These are phyloP conservation scores for Hydrozoanthus gracilis DNA, from an alignment of 92 coral and sea anemone genomes.

Conservation along the genomic window DNA sequence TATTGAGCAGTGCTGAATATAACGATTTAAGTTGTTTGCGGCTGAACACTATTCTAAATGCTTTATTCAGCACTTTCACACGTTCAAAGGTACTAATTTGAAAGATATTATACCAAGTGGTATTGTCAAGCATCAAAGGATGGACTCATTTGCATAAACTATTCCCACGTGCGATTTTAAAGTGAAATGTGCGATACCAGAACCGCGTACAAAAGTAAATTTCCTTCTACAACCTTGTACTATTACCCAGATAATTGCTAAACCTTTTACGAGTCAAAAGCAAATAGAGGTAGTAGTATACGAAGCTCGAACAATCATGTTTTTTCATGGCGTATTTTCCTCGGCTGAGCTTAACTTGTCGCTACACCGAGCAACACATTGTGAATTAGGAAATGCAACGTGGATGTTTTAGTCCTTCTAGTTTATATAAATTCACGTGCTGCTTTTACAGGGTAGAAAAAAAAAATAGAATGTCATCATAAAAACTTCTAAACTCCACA, in stretches of 20 bases:
- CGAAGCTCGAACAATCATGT: no score
- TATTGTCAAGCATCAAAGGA: slow-evolving; percentile 54
- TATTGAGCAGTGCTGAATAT: slow-evolving; percentile 10
- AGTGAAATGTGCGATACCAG: slow-evolving; percentile 11
- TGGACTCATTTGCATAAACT: slow-evolving; percentile 56
- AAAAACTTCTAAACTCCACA: slow-evolving; percentile 6
- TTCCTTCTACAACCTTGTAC: background rate
- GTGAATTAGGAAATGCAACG: slow-evolving; percentile 27
- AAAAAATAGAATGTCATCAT: background rate
- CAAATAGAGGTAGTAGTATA: no score
- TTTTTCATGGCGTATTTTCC: background rate
- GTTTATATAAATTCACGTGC: background rate
- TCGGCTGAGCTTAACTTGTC: background rate
- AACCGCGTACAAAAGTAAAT: background rate
- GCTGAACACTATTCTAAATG: slow-evolving; percentile 52
- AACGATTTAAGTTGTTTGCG: slow-evolving; percentile 56
- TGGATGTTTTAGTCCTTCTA: background rate
- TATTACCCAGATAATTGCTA: background rate
- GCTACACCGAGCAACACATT: slow-evolving; percentile 6
- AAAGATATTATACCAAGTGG: slow-evolving; percentile 46
- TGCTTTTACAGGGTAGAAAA: background rate
- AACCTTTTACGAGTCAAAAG: no score
- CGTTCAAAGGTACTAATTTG: slow-evolving; percentile 61
- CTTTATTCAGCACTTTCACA: slow-evolving; percentile 50
- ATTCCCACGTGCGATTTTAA: slow-evolving; percentile 65